These are phyloP conservation scores for Elegia similella DNA, from an alignment of 2,888 invertebrate species.

Conservation along the genomic window DNA sequence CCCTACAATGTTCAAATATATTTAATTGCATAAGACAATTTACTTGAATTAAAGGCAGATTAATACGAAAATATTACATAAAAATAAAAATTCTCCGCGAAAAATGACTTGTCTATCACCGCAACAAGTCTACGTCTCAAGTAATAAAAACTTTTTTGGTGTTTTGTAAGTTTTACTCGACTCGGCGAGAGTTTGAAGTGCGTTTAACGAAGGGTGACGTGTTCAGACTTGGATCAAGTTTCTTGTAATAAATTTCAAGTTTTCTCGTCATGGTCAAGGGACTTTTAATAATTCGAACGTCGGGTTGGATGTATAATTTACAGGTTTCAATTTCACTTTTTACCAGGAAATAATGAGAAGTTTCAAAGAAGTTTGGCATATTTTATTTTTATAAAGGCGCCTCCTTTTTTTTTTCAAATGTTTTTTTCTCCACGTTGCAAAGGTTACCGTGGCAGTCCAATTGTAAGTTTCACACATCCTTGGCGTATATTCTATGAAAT, in stretches of 20 bases:
- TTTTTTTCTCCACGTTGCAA: too few species aligned
- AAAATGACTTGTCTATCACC: not conserved
- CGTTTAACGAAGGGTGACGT: conserved; percentile 46
- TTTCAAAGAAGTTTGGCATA: not conserved
- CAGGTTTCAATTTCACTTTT: conserved; percentile 7
- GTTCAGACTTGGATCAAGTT: conserved; percentile 19
- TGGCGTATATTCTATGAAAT: too few species aligned
- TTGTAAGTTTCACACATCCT: too few species aligned
- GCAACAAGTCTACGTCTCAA: conserved; percentile 18
- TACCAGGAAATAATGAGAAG: not conserved
- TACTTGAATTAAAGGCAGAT: too few species aligned
- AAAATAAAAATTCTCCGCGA: too few species aligned
- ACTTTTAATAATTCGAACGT: conserved; percentile 30
- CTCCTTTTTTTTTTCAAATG: too few species aligned
- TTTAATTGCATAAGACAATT: too few species aligned
- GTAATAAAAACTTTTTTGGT: conserved; percentile 35
- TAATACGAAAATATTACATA: too few species aligned
- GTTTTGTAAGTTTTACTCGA: conserved; percentile 20
- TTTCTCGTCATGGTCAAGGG: conserved; percentile 21
- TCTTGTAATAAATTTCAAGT: conserved; percentile 22
- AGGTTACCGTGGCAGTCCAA: too few species aligned
- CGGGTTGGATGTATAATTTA: conserved; percentile 22
- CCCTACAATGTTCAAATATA: too few species aligned
- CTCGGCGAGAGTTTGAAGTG: conserved; percentile 35
- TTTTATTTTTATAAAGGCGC: not conserved